Base-by-base conservation (phyloP, 2,888 invertebrate species). In the Cheilosia pagana region DNA sequence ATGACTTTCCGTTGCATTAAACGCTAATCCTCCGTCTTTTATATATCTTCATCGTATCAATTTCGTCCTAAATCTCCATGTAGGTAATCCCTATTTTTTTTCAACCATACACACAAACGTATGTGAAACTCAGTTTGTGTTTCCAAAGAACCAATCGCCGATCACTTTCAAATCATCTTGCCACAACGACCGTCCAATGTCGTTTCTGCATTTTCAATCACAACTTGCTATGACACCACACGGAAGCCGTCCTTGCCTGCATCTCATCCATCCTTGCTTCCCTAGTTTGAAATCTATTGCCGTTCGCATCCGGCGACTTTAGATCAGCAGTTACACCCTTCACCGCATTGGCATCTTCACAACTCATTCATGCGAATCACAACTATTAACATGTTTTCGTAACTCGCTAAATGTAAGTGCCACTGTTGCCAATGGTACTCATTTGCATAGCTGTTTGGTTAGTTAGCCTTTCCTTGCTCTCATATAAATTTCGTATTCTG, bases 381-480 rank as follows among this genome's bases (percentile, higher is more conserved):
- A 79, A 83, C 74, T 79, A 83, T 83, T 70, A 79, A 79, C 79
- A 74, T 83, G 83, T 83, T 83, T 79, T 83, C 83, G 79, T 74
- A 74, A 59, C 79, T 68, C 50, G 74, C 63, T 79, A 70, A 83
- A 83, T 83, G 83, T 74, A 62, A 65, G 68, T 83, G 79, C 74
- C 79, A 74, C 79, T 70, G 83, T 63, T 74, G 41, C 68, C 63
- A 63, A 68, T 70, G 28, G n/a, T 41, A 43, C 79, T 83, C 78
- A 83, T 83, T 83, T 83, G 74, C 83, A 83, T 79, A 79, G 79
- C 70, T 74, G 83, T 83, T 79, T 74, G 83, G 70, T 83, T 83
- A 83, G 83, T 83, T 79, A 79, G 79, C 78, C 63, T 50, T 67
- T 74, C 68, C 39, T 45, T 63, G 52, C 79, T 57, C 25, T 63